Evolutionary conservation across 1,140 invertebrate species (phyloP).

Genomic region (Trigoniulus corallinus): DNA sequence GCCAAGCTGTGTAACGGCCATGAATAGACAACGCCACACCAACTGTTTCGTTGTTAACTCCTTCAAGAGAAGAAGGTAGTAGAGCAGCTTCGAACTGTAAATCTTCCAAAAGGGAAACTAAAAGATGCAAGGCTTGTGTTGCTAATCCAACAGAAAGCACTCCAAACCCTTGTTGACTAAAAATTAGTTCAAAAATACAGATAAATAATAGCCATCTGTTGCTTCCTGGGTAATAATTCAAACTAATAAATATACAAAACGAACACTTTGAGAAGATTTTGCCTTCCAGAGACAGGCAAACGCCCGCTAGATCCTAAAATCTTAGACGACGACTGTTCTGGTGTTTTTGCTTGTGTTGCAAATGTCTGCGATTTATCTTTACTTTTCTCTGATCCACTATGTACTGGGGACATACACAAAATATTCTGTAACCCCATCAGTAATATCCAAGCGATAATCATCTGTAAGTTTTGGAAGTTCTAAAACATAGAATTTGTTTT

Average conservation of each 20-base stretch:
- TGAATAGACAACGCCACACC: not conserved
- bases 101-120: constrained; percentile 47
- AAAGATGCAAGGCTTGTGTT: constrained; percentile 47
- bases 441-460: constrained; percentile 71
- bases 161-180: constrained; percentile 56
- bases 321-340: constrained; percentile 34
- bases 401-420: constrained; percentile 21
- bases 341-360: constrained; percentile 3
- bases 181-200: constrained; percentile 9
- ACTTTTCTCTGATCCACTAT: constrained; percentile 19
- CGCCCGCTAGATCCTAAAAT: no score
- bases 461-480: constrained; percentile 72
- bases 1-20: constrained; percentile 40
- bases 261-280: constrained; percentile 53
- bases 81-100: constrained; percentile 39
- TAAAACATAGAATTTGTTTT: constrained; percentile 22
- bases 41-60: not conserved
- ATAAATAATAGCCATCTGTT: no score
- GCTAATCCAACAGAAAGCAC: constrained; percentile 63
- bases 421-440: constrained; percentile 62
- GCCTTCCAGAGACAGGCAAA: constrained; percentile 23
- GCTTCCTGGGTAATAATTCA: no score
- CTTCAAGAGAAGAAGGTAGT: no score
- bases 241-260: no score
- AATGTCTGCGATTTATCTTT: constrained; percentile 21